Percentiles rank a stretch among this genome's conserved stretches.
Evolutionary conservation across 2,113 vertebrate genomes (phyloP).

Genomic region (Rynchops niger): DNA sequence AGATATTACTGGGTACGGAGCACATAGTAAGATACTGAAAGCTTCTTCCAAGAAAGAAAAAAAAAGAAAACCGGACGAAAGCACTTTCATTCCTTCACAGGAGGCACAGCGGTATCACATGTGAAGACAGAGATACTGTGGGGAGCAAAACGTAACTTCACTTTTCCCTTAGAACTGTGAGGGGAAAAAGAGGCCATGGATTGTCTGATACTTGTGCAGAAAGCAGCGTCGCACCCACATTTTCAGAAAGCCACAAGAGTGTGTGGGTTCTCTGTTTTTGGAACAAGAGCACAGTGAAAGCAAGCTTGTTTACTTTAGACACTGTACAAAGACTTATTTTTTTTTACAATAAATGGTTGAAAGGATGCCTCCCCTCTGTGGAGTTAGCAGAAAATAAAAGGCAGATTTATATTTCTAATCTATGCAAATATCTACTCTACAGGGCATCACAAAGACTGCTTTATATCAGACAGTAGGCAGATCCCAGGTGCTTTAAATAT

Average conservation of each 20-base stretch:
- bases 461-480: conserved; percentile 20
- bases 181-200: not conserved
- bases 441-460: conserved; percentile 64
- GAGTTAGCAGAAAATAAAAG: conserved; percentile 63
- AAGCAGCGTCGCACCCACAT: not conserved
- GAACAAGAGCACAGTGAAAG: conserved; percentile 64
- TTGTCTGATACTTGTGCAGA: not conserved
- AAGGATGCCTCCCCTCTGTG: conserved; percentile 41
- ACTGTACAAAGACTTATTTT: conserved; percentile 63
- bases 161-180: not conserved
- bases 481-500: conserved; percentile 62
- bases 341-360: conserved; percentile 38
- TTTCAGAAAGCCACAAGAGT: conserved; percentile 21
- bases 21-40: not conserved
- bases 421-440: conserved; percentile 70
- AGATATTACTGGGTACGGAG: not conserved
- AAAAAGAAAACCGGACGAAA: not conserved
- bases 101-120: accelerated
- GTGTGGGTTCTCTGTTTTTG: conserved; percentile 44
- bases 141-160: not conserved
- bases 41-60: not conserved
- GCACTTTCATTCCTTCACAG: not conserved
- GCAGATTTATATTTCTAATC: conserved; percentile 69
- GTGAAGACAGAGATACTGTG: not conserved
- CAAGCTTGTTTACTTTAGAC: conserved; percentile 62